Evolutionary conservation across 2,888 invertebrate species (phyloP).

Genomic region (Crocallis elinguaria): DNA sequence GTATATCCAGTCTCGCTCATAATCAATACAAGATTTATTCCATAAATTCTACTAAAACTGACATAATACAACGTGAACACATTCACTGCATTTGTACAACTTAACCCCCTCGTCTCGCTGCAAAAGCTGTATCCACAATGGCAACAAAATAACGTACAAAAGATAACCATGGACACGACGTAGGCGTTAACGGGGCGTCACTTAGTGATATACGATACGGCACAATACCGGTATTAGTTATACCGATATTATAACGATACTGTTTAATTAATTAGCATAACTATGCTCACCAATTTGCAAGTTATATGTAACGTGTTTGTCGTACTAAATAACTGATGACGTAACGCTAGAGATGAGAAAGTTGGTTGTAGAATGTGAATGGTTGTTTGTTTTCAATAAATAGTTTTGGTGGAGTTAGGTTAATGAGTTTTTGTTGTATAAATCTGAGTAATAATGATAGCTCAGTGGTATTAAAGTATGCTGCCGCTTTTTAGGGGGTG

Average conservation of each 20-base stretch:
- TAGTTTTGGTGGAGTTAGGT: conserved; percentile 5
- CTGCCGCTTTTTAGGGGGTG: too few species aligned
- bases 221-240: conserved; percentile 42
- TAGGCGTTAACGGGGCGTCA: conserved; percentile 71
- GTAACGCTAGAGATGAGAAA: conserved; percentile 30
- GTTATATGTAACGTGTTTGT: conserved; percentile 48
- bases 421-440: not conserved
- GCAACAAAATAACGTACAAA: conserved; percentile 51
- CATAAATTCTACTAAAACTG: too few species aligned
- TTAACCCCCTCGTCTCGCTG: conserved; percentile 39
- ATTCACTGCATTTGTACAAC: conserved; percentile 8
- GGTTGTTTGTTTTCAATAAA: conserved; percentile 13
- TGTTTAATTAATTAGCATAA: conserved; percentile 65
- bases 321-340: conserved; percentile 39
- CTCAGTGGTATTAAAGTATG: too few species aligned
- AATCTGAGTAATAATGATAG: too few species aligned
- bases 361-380: conserved; percentile 17
- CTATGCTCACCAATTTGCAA: conserved; percentile 40
- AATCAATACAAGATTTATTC: too few species aligned
- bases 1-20: too few species aligned
- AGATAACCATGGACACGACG: conserved; percentile 67
- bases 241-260: conserved; percentile 30
- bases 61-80: not conserved
- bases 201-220: conserved; percentile 54
- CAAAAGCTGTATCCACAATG: conserved; percentile 44